Base-by-base conservation (phyloP, 23 tunicate genomes). In the Halocynthia aurantium region DNA sequence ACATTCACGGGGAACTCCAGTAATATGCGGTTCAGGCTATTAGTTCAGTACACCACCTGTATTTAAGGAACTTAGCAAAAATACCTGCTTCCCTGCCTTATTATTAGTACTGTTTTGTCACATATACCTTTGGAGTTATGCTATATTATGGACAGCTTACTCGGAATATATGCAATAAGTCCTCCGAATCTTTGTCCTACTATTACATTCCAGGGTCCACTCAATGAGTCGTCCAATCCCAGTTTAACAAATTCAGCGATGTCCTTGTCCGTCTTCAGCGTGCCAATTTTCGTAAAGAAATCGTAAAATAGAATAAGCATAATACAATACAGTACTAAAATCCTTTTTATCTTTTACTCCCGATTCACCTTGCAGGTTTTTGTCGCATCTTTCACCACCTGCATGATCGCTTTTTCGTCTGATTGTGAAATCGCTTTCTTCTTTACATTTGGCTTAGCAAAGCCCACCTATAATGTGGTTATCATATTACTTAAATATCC, bases 121-220 rank as follows among this genome's bases (percentile, higher is more conserved):
- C 44, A 0, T 31, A 31, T 31, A 4, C 44, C 44, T 31, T 31
- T 31, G 44, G 44, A 31, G 44, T 31, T 31, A 31, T 31, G 44
- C 44, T 31, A 31, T 31, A 31, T 31, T 60, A 74, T 53, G 19
- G 20, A 8, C 13, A 15, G 57, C 80, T 75, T 22, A 90, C 97
- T 77, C 72, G 97, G 97, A 20, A 85, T 85, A 56, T 77, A 80
- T 2, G 90, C 77, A 51, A 90, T 80, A 6, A 76, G 72, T 17
- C 90, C 97, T 53, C 97, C 97, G 72, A 90, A 90, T 52, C 81
- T 90, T 53, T 77, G 71, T 19, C 97, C 97, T 6, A 90, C 90
- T 10, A 90, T 76, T 0, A 85, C 97, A 63, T 80, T 85, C 97
- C 97, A 90, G 49, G 97, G 97, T 19, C 88, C 97, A 22, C 86